Evolutionary conservation across 37 sponge, comb jelly and placozoan genomes (phyloP), one percentile per base, ranked within the genome.

Genomic region (Hormiphora californensis): DNA sequence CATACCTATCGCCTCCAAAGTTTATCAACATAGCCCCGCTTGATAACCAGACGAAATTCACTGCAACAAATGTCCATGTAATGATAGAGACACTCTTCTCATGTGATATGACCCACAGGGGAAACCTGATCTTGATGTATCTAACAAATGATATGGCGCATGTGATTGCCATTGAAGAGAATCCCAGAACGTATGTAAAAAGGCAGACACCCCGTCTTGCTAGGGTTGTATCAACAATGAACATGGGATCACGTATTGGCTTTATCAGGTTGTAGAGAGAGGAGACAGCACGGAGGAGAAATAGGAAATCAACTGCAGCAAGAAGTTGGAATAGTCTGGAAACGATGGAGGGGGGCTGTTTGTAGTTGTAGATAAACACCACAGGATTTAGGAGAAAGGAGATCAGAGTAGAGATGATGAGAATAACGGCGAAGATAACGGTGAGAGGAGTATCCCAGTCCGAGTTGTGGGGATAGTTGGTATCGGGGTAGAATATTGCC

Each of bases 351-450:
- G 67, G 35, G 5, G 38, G 33, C 28, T 65, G 33, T 33, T 36
- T 36, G 4, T 21, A 36, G 67, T 65, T 65, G 67, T 65, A 65
- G 67, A 33, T 19, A 39, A 65, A 31, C 19, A 65, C 67, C 38
- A 65, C 19, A 33, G 67, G 67, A 39, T 65, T 65, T 1, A 65
- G 67, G 37, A 65, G 67, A 39, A 65, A 39, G 34, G 67, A 21
- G 34, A 65, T 4, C 5, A 33, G 37, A 4, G 17, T 7, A 19
- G 67, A 27, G 1, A 65, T 3, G 67, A 33, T 7, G 37, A 65
- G 67, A 39, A 65, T 35, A 19, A 31, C 21, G 67, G 38, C 28
- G 67, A 36, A 65, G 33, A 39, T 33, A 39, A 36, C 31, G 67
- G 33, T 65, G 31, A 65, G 5, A 4, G 37, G 31, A 39, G 67